Evolutionary conservation across 1,140 invertebrate genomes (phyloP).

Genomic region (Temnothorax longispinosus): DNA sequence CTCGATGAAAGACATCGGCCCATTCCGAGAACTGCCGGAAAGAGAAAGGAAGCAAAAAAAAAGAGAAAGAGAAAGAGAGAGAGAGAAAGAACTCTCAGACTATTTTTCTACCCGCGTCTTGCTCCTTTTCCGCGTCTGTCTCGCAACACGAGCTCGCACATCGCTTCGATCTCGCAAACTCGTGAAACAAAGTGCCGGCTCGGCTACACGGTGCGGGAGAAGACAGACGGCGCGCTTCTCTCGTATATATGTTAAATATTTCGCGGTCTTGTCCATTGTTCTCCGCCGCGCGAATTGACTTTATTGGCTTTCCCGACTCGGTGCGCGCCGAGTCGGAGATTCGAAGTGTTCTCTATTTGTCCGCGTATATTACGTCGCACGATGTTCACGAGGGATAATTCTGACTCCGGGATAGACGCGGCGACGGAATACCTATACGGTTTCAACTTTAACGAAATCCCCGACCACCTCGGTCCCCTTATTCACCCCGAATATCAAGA

Average conservation of each 20-base stretch:
- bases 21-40: slow-evolving; percentile 21
- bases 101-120: slow-evolving; percentile 26
- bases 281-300: slow-evolving; percentile 57
- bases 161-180: slow-evolving; percentile 57
- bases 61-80: not conserved
- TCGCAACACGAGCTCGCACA: slow-evolving; percentile 6
- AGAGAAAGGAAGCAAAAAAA: too few relatives aligned
- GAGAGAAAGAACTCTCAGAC: not conserved
- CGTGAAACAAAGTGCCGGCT: slow-evolving; percentile 45
- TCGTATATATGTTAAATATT: slow-evolving; percentile 69
- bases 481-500: not conserved
- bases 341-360: slow-evolving; percentile 9
- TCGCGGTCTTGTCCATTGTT: slow-evolving; percentile 62
- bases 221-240: slow-evolving; percentile 55
- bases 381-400: slow-evolving; percentile 22
- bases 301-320: slow-evolving; percentile 53
- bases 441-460: not conserved
- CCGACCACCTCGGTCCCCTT: not conserved
- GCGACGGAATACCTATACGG: not conserved
- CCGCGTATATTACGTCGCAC: slow-evolving; percentile 3
- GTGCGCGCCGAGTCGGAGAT: not conserved
- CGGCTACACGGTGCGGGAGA: not conserved
- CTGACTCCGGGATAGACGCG: not conserved
- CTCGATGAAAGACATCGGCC: slow-evolving; percentile 18
- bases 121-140: slow-evolving; percentile 47